Conservation (phyloP, 2,113 vertebrate species). For the Ranitomeya imitator region DNA sequence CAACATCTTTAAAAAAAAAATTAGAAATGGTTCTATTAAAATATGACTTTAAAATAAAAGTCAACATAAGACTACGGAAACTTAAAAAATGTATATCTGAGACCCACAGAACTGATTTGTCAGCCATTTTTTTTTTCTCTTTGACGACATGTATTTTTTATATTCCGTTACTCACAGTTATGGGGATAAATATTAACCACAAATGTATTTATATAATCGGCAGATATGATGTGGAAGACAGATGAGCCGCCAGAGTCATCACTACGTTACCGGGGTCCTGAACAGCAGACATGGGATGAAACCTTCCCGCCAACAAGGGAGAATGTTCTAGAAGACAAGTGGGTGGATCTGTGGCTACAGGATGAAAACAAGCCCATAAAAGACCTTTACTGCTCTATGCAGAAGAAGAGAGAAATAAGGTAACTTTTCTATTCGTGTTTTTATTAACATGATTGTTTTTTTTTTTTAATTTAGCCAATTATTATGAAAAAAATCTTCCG, state of each 20-base stretch:
- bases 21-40: too few relatives aligned
- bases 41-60: too few relatives aligned
- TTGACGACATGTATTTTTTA: too few relatives aligned
- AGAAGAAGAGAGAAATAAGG: constrained; percentile 56
- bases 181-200: neutral
- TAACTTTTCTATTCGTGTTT: neutral
- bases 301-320: neutral
- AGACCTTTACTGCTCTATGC: constrained; percentile 54
- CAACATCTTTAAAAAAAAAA: too few relatives aligned
- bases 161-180: too few relatives aligned
- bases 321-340: neutral
- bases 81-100: too few relatives aligned
- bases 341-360: constrained; percentile 1
- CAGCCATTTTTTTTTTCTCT: too few relatives aligned
- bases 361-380: constrained; percentile 34
- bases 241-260: constrained; percentile 17
- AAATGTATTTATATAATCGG: neutral
- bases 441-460: neutral
- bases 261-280: constrained; percentile 48
- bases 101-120: too few relatives aligned
- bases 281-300: neutral
- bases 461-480: neutral
- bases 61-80: too few relatives aligned
- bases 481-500: neutral
- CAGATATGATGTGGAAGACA: neutral